phyloP scores from a whole-genome alignment of 2,888 invertebrate genomes.

The Heterodera filipjevi region DNA sequence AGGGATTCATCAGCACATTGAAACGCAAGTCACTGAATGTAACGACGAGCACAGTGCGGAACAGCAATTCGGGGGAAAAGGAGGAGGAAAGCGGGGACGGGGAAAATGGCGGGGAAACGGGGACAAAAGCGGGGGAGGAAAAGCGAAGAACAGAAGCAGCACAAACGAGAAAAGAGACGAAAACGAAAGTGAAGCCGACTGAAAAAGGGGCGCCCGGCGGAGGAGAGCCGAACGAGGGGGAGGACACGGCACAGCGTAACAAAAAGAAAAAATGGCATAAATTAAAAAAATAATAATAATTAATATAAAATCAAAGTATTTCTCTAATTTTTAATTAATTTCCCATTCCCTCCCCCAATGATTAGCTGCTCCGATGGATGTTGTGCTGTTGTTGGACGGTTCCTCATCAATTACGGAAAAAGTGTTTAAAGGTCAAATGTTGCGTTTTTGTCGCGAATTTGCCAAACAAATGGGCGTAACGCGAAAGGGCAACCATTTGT shows the following conservation, averaged over 20 bases:
- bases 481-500: conserved; percentile 63
- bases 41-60: background rate
- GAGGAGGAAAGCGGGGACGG: background rate
- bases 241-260: background rate
- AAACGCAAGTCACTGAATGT: background rate
- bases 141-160: background rate
- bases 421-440: conserved; percentile 55
- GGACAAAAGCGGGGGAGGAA: background rate
- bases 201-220: too few species aligned
- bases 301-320: background rate
- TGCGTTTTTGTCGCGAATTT: conserved; percentile 64
- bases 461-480: conserved; percentile 65
- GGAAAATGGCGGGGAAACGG: background rate
- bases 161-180: background rate
- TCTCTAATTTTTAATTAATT: background rate
- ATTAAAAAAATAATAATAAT: background rate
- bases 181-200: background rate
- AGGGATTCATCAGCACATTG: background rate
- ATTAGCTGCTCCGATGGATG: conserved; percentile 55
- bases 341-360: too few species aligned
- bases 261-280: background rate
- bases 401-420: conserved; percentile 65
- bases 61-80: background rate
- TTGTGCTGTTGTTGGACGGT: conserved; percentile 67
- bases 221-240: background rate